Evolutionary conservation across 1,140 invertebrate genomes (phyloP), one percentile per base, ranked within the genome.

Genomic region (Drosophila obscura): DNA sequence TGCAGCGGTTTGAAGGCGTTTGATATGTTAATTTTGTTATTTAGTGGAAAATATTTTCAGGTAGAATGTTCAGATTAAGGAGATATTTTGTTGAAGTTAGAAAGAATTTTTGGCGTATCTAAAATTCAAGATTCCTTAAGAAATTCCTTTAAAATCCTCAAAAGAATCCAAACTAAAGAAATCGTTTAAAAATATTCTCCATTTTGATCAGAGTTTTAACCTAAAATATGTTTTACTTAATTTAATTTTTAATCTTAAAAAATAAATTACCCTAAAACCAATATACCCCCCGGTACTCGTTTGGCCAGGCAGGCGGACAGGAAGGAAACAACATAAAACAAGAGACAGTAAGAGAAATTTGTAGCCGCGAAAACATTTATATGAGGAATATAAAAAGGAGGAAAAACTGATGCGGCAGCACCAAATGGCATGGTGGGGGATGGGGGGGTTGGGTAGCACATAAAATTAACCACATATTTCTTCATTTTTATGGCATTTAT

Each of bases 401-500:
- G 71, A 76, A 62, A 60, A 52, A 24, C 49, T 43, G 61, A 52
- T 43, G 58, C 45, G 26, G 43, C 58, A 66, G 9, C 31, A 52
- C 43, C 15, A 44, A 39, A 53, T 24, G 65, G 24, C 39, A 45
- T 8, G n/a, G 5, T 22, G 22, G 7, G 43, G 58, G 28, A 11
- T 4, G 11, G 35, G 35, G 0, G 22, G 13, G 50, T 44, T 44
- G 39, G 73, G 71, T 67, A 81, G 78, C 78, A 88, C 83, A 88
- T 88, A 88, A 88, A 88, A 88, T 88, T 88, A 88, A 88, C 83
- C 83, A 88, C 83, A 88, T 88, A 88, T 88, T 88, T 88, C 83
- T 88, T 88, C 83, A 88, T 88, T 88, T 88, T 88, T 88, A 88
- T 88, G 83, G 83, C 83, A 88, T 88, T 88, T 88, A 88, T 88